Percentiles rank a stretch among this genome's conserved stretches.
These are phyloP conservation scores for Xestia xanthographa DNA, from an alignment of 2,888 invertebrate genomes.

Conservation along the genomic window DNA sequence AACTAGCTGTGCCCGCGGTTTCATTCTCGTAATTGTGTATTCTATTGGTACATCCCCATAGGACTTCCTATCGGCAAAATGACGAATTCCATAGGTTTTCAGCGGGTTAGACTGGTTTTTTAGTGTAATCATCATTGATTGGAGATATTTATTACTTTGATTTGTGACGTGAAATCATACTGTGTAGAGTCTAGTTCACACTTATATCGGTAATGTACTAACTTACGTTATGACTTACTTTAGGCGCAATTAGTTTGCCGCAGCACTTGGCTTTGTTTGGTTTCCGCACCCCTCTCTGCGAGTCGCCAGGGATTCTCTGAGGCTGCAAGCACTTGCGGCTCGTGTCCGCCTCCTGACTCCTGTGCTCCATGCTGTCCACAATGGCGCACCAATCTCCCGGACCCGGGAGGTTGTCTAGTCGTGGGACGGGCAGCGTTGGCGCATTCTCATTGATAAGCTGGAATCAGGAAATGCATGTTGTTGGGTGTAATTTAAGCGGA, in stretches of 20 bases:
- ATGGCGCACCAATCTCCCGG: conserved; percentile 58
- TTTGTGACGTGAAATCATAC: background rate
- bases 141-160: conserved; percentile 3
- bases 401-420: conserved; percentile 55
- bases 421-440: conserved; percentile 18
- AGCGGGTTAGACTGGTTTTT: too few relatives aligned
- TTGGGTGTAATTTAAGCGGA: background rate
- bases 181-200: background rate
- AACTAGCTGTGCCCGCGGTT: background rate
- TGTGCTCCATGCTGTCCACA: conserved; percentile 57
- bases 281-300: conserved; percentile 8
- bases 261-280: conserved; percentile 28
- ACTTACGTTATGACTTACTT: conserved; percentile 8
- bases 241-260: conserved; percentile 4
- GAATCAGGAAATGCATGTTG: conserved; percentile 4
- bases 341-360: conserved; percentile 30
- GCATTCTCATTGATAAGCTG: conserved; percentile 69
- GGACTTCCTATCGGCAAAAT: too few relatives aligned
- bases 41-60: too few relatives aligned
- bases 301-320: background rate
- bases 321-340: conserved; percentile 30
- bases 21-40: too few relatives aligned
- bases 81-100: too few relatives aligned
- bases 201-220: background rate
- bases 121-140: too few relatives aligned